Conservation (phyloP, 2,113 vertebrate species). For the Dicaeum eximium region DNA sequence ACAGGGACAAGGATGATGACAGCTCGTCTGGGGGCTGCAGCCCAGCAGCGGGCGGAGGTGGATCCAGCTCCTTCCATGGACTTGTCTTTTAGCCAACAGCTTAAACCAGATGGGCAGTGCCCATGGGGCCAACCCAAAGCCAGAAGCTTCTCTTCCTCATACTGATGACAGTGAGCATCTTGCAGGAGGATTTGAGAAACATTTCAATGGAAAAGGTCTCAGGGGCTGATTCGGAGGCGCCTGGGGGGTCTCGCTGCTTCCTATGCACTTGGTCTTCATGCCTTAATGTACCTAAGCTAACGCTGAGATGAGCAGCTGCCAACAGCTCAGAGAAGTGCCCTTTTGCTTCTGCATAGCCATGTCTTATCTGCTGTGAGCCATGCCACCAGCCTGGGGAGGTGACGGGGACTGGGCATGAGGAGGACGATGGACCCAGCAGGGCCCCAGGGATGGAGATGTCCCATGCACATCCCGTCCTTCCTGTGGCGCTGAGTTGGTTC, state of each 20-base stretch:
- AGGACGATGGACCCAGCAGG: fast-evolving
- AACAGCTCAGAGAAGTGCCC: constrained; percentile 16
- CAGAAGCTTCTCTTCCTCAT: background rate
- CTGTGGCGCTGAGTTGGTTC: fast-evolving
- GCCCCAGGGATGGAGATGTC: background rate
- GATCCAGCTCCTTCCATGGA: constrained; percentile 70
- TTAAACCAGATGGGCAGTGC: background rate
- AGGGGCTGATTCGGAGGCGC: background rate
- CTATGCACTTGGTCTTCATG: constrained; percentile 54
- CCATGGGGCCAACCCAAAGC: background rate
- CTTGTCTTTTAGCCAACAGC: constrained; percentile 68
- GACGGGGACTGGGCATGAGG: fast-evolving
- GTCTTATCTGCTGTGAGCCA: background rate
- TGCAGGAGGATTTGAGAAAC: background rate
- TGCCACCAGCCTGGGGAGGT: background rate
- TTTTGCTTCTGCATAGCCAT: constrained; percentile 16
- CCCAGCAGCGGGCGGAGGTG: constrained; percentile 48
- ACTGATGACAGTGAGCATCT: background rate
- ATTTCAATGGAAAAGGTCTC: background rate
- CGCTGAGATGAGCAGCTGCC: background rate
- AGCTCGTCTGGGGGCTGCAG: constrained; percentile 69
- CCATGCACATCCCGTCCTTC: background rate
- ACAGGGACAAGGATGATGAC: constrained; percentile 76
- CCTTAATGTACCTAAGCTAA: constrained; percentile 53
- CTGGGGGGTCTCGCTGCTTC: background rate